Conservation (phyloP, 1,140 invertebrate genomes). For the Alviniconcha marisindica region DNA sequence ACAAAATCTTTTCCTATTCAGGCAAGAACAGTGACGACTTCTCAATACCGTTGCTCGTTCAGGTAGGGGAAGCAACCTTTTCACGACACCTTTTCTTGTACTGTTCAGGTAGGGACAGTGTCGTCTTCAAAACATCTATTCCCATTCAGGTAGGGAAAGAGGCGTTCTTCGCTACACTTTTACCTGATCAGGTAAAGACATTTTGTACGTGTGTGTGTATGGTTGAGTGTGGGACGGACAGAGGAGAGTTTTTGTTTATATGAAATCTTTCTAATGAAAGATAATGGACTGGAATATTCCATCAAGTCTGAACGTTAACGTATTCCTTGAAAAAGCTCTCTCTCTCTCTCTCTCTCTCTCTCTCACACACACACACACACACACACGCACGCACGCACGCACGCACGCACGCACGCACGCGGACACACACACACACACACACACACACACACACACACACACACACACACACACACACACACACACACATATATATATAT, state of each 20-base stretch:
- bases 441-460: conserved; percentile 11
- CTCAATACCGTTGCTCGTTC: conserved; percentile 64
- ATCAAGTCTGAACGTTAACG: background rate
- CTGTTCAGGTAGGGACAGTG: too few species aligned
- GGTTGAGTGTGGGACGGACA: background rate
- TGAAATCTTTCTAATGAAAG: background rate
- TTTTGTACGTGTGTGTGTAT: background rate
- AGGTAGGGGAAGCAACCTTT: conserved; percentile 55
- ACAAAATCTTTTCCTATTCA: too few species aligned
- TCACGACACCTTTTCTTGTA: too few species aligned
- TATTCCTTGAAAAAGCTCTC: background rate
- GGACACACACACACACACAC: conserved; percentile 15
- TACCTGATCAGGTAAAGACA: too few species aligned
- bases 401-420: background rate
- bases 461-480: conserved; percentile 10
- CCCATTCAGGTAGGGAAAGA: conserved; percentile 60
- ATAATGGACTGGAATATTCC: background rate
- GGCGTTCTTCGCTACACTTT: too few species aligned
- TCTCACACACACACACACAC: background rate
- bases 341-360: background rate
- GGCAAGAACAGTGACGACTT: background rate
- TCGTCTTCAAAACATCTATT: conserved; percentile 68
- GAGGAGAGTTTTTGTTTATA: background rate
- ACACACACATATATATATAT: background rate
- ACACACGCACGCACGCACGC: background rate